Evolutionary conservation across 1,140 invertebrate genomes (phyloP).

Genomic region (Chymomyza costata): DNA sequence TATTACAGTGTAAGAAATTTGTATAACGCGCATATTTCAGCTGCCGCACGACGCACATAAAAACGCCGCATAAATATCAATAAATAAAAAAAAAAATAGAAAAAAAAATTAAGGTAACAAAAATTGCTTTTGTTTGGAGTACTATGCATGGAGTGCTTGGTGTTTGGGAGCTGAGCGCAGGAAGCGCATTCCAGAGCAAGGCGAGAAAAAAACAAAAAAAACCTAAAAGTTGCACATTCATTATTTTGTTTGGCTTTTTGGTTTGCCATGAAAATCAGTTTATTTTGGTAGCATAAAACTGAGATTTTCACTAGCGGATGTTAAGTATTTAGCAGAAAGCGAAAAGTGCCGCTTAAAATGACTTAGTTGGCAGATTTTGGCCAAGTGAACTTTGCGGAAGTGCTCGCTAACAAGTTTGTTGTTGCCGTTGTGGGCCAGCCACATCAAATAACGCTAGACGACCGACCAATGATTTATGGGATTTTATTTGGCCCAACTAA

Average conservation of each 20-base stretch:
- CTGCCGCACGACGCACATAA: slow-evolving; percentile 5
- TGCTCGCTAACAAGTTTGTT: slow-evolving; percentile 39
- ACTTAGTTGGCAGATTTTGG: slow-evolving; percentile 68
- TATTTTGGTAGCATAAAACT: slow-evolving; percentile 60
- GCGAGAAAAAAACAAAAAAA: slow-evolving; percentile 17
- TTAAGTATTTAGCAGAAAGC: slow-evolving; percentile 69
- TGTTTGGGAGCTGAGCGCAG: slow-evolving; percentile 52
- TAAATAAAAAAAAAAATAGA: slow-evolving; percentile 17
- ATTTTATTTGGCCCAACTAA: too few species aligned
- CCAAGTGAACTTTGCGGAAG: slow-evolving; percentile 64
- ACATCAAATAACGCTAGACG: too few species aligned
- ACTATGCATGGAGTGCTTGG: slow-evolving; percentile 10
- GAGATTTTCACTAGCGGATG: slow-evolving; percentile 67
- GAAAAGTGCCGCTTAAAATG: slow-evolving; percentile 71
- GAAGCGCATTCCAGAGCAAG: slow-evolving; percentile 58
- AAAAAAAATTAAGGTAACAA: slow-evolving; percentile 13
- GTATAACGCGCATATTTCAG: slow-evolving; percentile 45
- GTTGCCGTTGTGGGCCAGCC: too few species aligned
- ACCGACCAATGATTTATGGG: slow-evolving; percentile 72
- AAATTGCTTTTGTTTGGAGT: background rate
- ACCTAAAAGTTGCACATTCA: slow-evolving; percentile 58
- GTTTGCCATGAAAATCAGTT: slow-evolving; percentile 64
- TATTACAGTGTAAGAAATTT: slow-evolving; percentile 68
- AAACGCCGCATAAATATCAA: background rate
- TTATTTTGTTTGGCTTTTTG: slow-evolving; percentile 36